phyloP scores from a whole-genome alignment of 2,113 vertebrate genomes.

The Ceuthmochares aereus region DNA sequence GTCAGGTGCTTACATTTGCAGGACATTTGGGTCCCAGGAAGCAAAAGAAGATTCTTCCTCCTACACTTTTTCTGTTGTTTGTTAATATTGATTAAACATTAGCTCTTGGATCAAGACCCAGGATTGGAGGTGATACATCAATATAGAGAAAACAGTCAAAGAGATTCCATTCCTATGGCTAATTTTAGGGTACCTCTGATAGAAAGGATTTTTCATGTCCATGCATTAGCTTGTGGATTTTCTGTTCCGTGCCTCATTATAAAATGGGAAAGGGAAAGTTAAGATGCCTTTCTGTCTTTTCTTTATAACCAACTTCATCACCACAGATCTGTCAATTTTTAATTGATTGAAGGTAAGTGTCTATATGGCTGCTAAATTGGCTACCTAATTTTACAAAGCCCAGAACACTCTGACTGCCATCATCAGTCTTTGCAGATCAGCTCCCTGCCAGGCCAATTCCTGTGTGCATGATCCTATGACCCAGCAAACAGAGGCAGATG shows the following conservation, averaged over 20 bases:
- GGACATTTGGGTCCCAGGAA: background rate
- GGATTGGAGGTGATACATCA: background rate
- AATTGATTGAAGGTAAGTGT: background rate
- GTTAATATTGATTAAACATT: background rate
- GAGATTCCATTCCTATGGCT: background rate
- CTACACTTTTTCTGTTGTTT: background rate
- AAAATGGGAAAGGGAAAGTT: background rate
- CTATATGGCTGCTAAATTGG: background rate
- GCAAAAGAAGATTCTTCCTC: background rate
- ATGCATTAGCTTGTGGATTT: background rate
- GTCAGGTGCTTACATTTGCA: background rate
- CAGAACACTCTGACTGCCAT: accelerated
- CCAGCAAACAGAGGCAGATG: accelerated
- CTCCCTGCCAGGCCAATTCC: background rate
- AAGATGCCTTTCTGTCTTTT: background rate
- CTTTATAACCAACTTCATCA: background rate
- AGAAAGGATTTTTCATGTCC: background rate
- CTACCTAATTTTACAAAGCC: background rate
- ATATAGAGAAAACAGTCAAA: background rate
- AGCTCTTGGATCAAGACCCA: background rate
- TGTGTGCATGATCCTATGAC: background rate
- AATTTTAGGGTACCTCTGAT: background rate
- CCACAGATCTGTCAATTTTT: background rate
- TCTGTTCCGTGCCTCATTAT: background rate
- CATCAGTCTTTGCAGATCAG: background rate